phyloP scores from a whole-genome alignment of 2,797 vertebrate species.

The Myotis pilosus region DNA sequence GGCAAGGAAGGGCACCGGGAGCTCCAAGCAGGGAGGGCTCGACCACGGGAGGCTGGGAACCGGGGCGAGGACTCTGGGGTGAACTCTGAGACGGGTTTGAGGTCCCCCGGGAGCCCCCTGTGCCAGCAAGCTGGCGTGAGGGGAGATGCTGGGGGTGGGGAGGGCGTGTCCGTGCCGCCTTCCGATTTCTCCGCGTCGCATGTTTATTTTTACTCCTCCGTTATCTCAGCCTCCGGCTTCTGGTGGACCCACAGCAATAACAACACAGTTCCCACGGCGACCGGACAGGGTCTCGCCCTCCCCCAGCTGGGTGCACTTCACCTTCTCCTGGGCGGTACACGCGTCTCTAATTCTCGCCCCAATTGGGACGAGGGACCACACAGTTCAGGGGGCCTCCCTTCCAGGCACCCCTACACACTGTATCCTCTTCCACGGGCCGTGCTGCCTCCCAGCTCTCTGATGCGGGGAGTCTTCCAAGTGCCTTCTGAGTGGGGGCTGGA shows the following conservation, averaged over 20 bases:
- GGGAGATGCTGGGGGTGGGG: not conserved
- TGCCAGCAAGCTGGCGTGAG: not conserved
- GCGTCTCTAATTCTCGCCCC: not conserved
- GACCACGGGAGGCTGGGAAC: not conserved
- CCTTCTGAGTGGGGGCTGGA: not conserved
- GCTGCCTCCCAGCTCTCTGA: not conserved
- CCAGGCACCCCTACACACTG: not conserved
- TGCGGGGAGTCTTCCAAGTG: not conserved
- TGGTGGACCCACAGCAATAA: not conserved
- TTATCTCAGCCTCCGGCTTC: not conserved
- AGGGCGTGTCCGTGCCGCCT: not conserved
- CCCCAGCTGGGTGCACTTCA: fast-evolving
- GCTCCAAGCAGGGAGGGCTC: not conserved
- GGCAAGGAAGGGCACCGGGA: not conserved
- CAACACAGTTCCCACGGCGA: fast-evolving
- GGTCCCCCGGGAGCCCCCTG: not conserved
- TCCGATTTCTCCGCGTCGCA: not conserved
- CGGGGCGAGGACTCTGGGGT: not conserved
- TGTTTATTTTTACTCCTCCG: not conserved
- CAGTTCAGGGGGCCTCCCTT: not conserved
- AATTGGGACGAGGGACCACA: no score
- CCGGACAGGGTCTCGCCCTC: not conserved
- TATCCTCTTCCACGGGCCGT: no score
- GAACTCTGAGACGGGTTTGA: not conserved
- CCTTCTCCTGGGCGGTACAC: not conserved